Evolutionary conservation across 2,797 vertebrate species (phyloP).

Genomic region (Cryptoblepharus egeriae): DNA sequence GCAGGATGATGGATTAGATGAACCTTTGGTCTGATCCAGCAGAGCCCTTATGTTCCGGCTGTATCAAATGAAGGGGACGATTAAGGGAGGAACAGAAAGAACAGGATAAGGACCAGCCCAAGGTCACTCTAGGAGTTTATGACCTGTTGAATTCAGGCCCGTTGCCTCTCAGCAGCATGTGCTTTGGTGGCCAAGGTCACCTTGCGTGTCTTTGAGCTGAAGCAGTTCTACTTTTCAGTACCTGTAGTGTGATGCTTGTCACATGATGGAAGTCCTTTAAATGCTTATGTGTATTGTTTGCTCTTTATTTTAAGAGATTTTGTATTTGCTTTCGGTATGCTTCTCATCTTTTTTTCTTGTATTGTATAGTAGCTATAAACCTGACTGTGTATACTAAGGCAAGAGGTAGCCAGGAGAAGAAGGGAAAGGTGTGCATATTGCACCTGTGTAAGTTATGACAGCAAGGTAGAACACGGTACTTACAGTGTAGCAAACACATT

Average conservation of each 20-base stretch:
- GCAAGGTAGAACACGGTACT: not conserved
- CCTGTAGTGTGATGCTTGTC: constrained; percentile 13
- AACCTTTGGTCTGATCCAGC: too few relatives aligned
- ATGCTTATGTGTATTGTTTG: constrained; percentile 21
- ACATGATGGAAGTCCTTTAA: constrained; percentile 25
- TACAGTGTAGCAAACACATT: too few relatives aligned
- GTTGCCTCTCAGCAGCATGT: not conserved
- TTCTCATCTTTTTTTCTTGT: not conserved
- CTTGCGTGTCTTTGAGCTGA: constrained; percentile 20
- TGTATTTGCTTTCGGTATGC: constrained; percentile 9
- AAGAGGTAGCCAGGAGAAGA: not conserved
- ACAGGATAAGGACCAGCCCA: not conserved
- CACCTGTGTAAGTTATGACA: not conserved
- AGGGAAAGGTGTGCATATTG: not conserved
- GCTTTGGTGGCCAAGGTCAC: constrained; percentile 25
- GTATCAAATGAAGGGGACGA: not conserved
- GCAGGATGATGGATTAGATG: too few relatives aligned
- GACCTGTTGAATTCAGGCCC: not conserved
- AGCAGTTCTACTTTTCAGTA: not conserved
- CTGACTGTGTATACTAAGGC: not conserved
- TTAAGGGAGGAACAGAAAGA: not conserved
- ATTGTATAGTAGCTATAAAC: not conserved
- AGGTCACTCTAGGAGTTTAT: constrained; percentile 22
- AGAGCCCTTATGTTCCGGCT: not conserved
- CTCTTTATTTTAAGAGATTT: constrained; percentile 3